Base-by-base conservation (phyloP, 2,888 invertebrate genomes). In the Heliconius charithonia region DNA sequence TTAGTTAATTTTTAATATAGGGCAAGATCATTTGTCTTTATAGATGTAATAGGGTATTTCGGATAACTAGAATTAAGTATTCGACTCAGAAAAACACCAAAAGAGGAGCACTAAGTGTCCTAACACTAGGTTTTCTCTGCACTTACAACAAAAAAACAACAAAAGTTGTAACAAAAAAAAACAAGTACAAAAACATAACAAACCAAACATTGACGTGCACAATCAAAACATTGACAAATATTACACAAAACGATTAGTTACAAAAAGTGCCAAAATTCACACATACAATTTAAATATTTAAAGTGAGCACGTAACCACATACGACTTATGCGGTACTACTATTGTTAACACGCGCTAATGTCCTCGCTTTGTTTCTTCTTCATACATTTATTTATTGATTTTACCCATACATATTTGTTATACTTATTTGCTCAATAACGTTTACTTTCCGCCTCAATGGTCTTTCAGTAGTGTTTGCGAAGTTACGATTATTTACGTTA, bases 371-470 rank as follows among this genome's bases (percentile, higher is more conserved):
- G 25, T 72, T 72, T 72, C 37, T 59, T 72, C 16, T 67, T 25
- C 69, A 41, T 69, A 69, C 71, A 72, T 72, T 72, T 27, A 72
- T 56, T 71, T 37, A 51, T 63, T 13, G 37, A 65, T 77, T 19
- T 71, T 65, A 65, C 19, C 65, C 19, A 63, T 63, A 32, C 19
- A 63, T 63, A 32, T 59, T 51, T 51, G 51, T 51, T 51, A 51
- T 51, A 51, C 19, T 51, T 51, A 37, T 76, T 76, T 76, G 59
- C 56, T 45, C 27, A 71, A 72, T 41, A 10, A 45, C 41, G 76
- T 76, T 76, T 63, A 27, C 59, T 76, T 76, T 45, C 69, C 77
- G 71, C 77, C 51, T 77, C 72, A 56, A 51, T 65, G 51, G 71
- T 65, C 65, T 65, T 37, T 71, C 65, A 25, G 32, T 37, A 72